phyloP scores from a whole-genome alignment of 1,140 invertebrate genomes.

The Drosophila mauritiana region DNA sequence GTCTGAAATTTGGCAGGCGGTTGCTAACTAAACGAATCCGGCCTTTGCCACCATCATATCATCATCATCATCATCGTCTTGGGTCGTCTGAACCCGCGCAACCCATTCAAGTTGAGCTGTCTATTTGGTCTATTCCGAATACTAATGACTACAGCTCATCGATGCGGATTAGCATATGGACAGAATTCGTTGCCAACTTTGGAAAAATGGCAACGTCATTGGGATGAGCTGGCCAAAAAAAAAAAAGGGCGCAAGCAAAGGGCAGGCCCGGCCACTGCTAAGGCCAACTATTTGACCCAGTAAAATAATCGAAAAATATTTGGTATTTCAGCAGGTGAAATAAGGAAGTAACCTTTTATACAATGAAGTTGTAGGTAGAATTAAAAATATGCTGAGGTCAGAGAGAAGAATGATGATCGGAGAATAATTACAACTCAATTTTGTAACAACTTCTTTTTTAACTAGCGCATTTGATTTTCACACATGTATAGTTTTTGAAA shows the following conservation, averaged over 20 bases:
- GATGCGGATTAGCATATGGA: constrained; percentile 40
- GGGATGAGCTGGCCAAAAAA: constrained; percentile 1
- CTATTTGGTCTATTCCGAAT: constrained; percentile 27
- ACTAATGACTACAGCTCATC: constrained; percentile 45
- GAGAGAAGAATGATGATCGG: too few relatives aligned
- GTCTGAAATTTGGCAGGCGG: constrained; percentile 43
- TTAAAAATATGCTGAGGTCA: too few relatives aligned
- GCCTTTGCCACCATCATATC: constrained; percentile 6
- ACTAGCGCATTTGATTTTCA: too few relatives aligned
- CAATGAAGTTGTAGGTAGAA: too few relatives aligned
- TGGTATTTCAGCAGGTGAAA: too few relatives aligned
- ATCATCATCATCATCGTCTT: neutral
- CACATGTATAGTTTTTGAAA: neutral
- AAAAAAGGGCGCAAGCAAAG: constrained; percentile 22
- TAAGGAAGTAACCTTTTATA: too few relatives aligned
- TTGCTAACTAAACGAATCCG: constrained; percentile 44
- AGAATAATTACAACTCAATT: too few relatives aligned
- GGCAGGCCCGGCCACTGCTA: constrained; percentile 52
- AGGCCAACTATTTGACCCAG: constrained; percentile 33
- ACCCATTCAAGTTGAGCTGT: constrained; percentile 15
- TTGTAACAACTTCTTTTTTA: too few relatives aligned
- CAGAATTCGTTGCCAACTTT: constrained; percentile 16
- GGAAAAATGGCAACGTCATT: constrained; percentile 25
- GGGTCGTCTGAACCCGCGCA: constrained; percentile 24
- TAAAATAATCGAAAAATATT: neutral